These are phyloP conservation scores for Myotis planiceps DNA, from an alignment of 2,797 vertebrate genomes.

Conservation along the genomic window DNA sequence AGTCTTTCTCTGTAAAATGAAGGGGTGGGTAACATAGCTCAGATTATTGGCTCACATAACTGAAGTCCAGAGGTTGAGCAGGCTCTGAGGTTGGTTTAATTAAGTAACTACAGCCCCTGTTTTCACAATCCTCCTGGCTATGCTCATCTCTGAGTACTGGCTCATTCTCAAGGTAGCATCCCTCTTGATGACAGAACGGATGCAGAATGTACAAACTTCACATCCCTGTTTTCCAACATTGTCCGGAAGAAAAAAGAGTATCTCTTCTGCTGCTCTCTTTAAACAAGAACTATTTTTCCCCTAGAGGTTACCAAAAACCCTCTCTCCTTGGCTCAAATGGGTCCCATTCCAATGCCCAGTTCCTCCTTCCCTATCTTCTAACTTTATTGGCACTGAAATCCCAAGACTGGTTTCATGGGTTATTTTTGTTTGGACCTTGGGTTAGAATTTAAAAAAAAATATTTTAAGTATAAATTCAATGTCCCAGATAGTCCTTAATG, in stretches of 20 bases:
- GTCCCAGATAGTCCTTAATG: background rate
- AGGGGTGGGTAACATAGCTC: background rate
- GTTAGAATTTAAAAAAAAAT: background rate
- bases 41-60: background rate
- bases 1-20: background rate
- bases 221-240: background rate
- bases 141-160: background rate
- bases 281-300: background rate
- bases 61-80: background rate
- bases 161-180: background rate
- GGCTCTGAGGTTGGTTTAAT: background rate
- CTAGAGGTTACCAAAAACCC: background rate
- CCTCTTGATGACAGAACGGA: background rate
- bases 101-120: background rate
- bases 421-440: background rate
- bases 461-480: background rate
- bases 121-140: background rate
- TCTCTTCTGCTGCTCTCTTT: background rate
- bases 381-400: background rate
- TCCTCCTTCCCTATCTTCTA: background rate
- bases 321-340: background rate
- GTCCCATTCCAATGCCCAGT: background rate
- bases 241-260: background rate
- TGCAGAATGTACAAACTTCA: background rate
- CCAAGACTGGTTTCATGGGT: background rate